These are phyloP conservation scores for Paramuricea clavata DNA, from an alignment of 92 coral and sea anemone genomes.

Conservation along the genomic window DNA sequence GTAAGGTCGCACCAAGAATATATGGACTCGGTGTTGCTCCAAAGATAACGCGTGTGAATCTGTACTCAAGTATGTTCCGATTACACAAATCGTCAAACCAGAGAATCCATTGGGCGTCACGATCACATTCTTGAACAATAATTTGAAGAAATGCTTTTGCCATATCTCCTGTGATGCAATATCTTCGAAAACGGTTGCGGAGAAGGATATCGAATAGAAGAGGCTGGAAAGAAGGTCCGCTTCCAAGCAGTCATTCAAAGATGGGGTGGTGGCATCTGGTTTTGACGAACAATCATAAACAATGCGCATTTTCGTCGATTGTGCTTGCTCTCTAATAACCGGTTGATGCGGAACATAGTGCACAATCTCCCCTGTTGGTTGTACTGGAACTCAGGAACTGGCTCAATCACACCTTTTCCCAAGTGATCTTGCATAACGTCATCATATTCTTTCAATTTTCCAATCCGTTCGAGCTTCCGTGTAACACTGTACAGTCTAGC, in stretches of 20 bases:
- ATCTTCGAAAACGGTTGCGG: slow-evolving; percentile 48
- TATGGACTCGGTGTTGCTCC: slow-evolving; percentile 50
- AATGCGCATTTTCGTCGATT: slow-evolving; percentile 58
- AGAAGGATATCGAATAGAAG: slow-evolving; percentile 63
- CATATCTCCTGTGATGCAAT: slow-evolving; percentile 56
- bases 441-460: slow-evolving; percentile 37
- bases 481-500: slow-evolving; percentile 58
- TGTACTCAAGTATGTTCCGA: neutral
- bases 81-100: slow-evolving; percentile 57
- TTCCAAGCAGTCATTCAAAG: slow-evolving; percentile 60
- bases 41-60: neutral
- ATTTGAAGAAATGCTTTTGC: slow-evolving; percentile 74
- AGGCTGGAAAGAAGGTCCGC: slow-evolving; percentile 69
- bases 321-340: slow-evolving; percentile 41
- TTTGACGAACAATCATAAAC: slow-evolving; percentile 59
- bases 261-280: slow-evolving; percentile 32
- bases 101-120: slow-evolving; percentile 60
- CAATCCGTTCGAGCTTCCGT: slow-evolving; percentile 7
- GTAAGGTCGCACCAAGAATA: slow-evolving; percentile 68
- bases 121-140: slow-evolving; percentile 61
- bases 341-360: slow-evolving; percentile 51
- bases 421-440: slow-evolving; percentile 42
- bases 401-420: slow-evolving; percentile 41
- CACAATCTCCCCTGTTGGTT: slow-evolving; percentile 23
- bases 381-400: no score